Percentiles rank a stretch among this genome's conserved stretches.
Conservation (phyloP, 1,140 invertebrate species). For the Eriosoma lanigerum region DNA sequence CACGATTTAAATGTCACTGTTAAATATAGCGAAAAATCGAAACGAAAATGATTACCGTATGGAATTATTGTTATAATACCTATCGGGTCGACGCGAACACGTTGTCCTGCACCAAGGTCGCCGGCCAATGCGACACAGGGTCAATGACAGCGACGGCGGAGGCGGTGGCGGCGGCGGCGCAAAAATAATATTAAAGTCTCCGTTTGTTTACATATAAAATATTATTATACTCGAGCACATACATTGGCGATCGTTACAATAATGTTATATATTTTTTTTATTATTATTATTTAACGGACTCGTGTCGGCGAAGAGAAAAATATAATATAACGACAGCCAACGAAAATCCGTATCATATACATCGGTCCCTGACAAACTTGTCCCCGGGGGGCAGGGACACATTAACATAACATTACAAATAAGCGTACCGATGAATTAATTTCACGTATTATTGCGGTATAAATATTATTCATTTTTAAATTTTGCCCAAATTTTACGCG, state of each 20-base stretch:
- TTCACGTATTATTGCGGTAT: too few species aligned
- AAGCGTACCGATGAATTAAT: too few species aligned
- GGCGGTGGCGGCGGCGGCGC: not conserved
- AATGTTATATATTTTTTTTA: not conserved
- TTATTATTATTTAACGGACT: constrained; percentile 20
- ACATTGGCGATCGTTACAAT: too few species aligned
- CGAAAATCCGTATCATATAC: not conserved
- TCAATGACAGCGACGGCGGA: constrained; percentile 32
- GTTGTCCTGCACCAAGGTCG: constrained; percentile 38
- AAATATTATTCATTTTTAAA: too few species aligned
- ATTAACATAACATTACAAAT: too few species aligned
- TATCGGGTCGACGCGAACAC: constrained; percentile 9
- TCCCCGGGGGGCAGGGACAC: too few species aligned
- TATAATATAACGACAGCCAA: not conserved
- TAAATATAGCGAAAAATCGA: not conserved
- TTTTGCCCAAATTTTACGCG: too few species aligned
- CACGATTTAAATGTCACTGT: too few species aligned
- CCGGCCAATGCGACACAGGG: constrained; percentile 38
- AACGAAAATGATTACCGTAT: constrained; percentile 20
- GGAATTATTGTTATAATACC: not conserved
- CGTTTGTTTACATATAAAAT: constrained; percentile 48
- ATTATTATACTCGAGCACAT: too few species aligned
- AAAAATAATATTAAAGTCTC: not conserved
- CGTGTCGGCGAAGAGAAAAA: not conserved
- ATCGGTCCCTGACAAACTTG: too few species aligned